Evolutionary conservation across 2,888 invertebrate genomes (phyloP).

Genomic region (Argyresthia goedartella): DNA sequence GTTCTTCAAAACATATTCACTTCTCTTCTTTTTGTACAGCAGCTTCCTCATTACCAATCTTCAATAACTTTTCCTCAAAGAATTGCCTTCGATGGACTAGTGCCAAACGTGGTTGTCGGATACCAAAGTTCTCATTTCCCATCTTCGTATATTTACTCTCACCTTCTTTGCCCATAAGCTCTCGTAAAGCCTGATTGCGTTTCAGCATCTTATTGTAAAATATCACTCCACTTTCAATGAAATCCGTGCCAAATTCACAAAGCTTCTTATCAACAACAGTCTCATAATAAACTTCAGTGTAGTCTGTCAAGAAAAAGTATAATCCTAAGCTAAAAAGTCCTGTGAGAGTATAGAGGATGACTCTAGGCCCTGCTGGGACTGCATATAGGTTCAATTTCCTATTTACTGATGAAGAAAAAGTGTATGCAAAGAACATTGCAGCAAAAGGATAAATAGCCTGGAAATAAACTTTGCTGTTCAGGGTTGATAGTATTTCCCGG

Average conservation of each 20-base stretch:
- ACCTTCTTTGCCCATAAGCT: constrained; percentile 74
- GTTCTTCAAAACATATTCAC: not conserved
- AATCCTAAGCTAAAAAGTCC: constrained; percentile 68
- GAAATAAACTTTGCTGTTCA: constrained; percentile 69
- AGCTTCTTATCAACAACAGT: constrained; percentile 73
- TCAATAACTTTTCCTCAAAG: constrained; percentile 69
- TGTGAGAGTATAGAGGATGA: constrained; percentile 63
- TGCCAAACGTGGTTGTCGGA: constrained; percentile 76
- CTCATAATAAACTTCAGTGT: constrained; percentile 74
- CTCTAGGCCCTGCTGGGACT: constrained; percentile 57
- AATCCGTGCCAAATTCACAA: constrained; percentile 70
- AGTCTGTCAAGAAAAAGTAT: constrained; percentile 77
- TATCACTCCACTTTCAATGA: constrained; percentile 79
- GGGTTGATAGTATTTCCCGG: constrained; percentile 76
- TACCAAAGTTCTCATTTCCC: constrained; percentile 78
- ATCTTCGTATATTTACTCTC: constrained; percentile 71
- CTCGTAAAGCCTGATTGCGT: constrained; percentile 80
- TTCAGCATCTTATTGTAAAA: constrained; percentile 81
- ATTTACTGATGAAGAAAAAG: constrained; percentile 64
- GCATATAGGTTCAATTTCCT: constrained; percentile 63
- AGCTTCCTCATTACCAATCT: not conserved
- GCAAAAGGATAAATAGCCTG: constrained; percentile 67
- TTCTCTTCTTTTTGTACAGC: not conserved
- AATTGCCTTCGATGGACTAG: constrained; percentile 75
- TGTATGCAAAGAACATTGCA: constrained; percentile 62